Evolutionary conservation across 2,113 vertebrate species (phyloP), one percentile per base, ranked within the genome.

Genomic region (Ploceus nigricollis): DNA sequence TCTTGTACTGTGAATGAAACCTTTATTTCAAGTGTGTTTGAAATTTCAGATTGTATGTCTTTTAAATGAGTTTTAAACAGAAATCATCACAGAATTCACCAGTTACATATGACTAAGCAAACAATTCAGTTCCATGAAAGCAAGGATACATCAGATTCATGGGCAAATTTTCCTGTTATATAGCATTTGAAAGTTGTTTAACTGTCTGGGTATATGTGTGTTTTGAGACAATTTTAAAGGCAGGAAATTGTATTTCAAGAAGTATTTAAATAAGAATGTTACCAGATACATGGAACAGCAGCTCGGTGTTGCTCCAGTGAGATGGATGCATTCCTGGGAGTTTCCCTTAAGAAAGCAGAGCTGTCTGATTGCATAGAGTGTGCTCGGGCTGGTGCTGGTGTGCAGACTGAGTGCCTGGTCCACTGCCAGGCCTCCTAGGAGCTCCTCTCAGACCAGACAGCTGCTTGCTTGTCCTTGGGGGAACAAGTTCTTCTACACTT

Each of bases 161-260:
- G 30, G 35, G 81, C 54, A 50, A 21, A 31, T 88, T 86, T 90
- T 89, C 76, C 90, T 57, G 9, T 56, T 82, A 33, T 3, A 35
- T 76, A 69, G 68, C 24, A 33, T 90, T 82, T 92, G 51, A 54
- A 93, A 95, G 35, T 82, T 85, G 53, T 79, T 93, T 86, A 54
- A 66, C 82, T 58, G 35, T 82, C 90, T 86, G 56, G 35, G 4
- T 47, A 30, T 71, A 77, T 85, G 3, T 88, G 47, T 81, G 54
- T 23, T 73, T 77, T 82, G 42, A 77, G 69, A 65, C 65, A 20
- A 42, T 78, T 94, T 73, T 82, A 86, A 83, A 80, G 68, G 51
- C 89, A 95, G 95, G 95, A 96, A 96, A 77, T 86, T 95, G 63
- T 69, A 85, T 90, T 92, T 64, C 56, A 93, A 94, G 56, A 77